phyloP scores from a whole-genome alignment of 2,888 invertebrate genomes.

The Liopterus haemorrhoidalis region DNA sequence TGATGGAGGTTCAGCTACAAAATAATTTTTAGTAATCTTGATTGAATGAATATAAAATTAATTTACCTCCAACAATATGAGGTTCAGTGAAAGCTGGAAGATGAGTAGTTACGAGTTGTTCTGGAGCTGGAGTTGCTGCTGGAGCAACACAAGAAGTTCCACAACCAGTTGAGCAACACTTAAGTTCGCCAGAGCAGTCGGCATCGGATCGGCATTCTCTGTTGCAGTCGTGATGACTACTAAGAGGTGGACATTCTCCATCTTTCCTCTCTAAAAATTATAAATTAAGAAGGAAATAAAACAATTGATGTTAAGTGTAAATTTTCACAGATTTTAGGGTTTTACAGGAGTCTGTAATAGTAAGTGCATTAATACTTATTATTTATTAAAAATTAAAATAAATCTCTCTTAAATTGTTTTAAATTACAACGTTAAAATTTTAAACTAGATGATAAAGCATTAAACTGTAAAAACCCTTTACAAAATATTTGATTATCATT shows the following conservation, averaged over 20 bases:
- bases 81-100: constrained; percentile 45
- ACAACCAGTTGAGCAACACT: constrained; percentile 79
- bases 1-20: constrained; percentile 41
- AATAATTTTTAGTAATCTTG: no score
- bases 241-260: constrained; percentile 59
- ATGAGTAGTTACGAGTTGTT: constrained; percentile 40
- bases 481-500: no score
- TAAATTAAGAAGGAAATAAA: constrained; percentile 12
- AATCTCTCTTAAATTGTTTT: no score
- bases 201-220: constrained; percentile 73
- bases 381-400: constrained; percentile 10
- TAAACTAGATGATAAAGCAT: no score
- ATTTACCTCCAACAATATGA: constrained; percentile 38
- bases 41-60: no score
- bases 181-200: constrained; percentile 70
- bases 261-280: constrained; percentile 56
- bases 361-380: neutral
- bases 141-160: constrained; percentile 64
- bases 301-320: constrained; percentile 8
- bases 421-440: no score
- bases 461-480: no score
- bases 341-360: neutral
- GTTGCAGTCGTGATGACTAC: constrained; percentile 54
- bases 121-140: constrained; percentile 38
- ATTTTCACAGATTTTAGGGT: no score